These are phyloP conservation scores for Drosophila subpulchrella DNA, from an alignment of 1,140 invertebrate genomes.

Conservation along the genomic window DNA sequence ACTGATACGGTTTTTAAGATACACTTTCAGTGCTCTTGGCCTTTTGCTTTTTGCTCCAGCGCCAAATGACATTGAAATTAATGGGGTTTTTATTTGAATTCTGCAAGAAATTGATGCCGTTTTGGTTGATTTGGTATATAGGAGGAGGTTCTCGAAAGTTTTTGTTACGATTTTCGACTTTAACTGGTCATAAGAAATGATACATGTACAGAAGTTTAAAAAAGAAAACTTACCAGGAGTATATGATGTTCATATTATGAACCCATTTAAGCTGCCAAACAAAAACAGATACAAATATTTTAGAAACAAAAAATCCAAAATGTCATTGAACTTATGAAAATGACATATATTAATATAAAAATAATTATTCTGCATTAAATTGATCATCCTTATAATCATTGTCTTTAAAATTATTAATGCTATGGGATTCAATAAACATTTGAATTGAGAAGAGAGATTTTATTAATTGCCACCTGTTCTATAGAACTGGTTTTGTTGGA, in stretches of 20 bases:
- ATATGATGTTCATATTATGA: too few relatives aligned
- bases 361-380: too few relatives aligned
- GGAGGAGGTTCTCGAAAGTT: slow-evolving; percentile 24
- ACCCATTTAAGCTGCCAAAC: background rate
- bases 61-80: slow-evolving; percentile 66
- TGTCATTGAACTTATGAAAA: too few relatives aligned
- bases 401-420: too few relatives aligned
- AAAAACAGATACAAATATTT: background rate
- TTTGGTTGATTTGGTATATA: slow-evolving; percentile 27
- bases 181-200: slow-evolving; percentile 9
- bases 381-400: too few relatives aligned
- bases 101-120: slow-evolving; percentile 24
- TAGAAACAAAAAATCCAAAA: too few relatives aligned
- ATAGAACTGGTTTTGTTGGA: background rate
- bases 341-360: too few relatives aligned
- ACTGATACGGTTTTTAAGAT: slow-evolving; percentile 26
- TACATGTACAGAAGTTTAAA: background rate
- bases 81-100: slow-evolving; percentile 28
- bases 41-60: slow-evolving; percentile 42
- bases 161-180: slow-evolving; percentile 12
- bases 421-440: too few relatives aligned
- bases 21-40: slow-evolving; percentile 45
- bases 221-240: background rate
- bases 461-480: background rate
- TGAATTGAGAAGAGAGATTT: background rate